Evolutionary conservation across 2,797 vertebrate genomes (phyloP), one percentile per base, ranked within the genome.

Genomic region (Crax fasciolata): DNA sequence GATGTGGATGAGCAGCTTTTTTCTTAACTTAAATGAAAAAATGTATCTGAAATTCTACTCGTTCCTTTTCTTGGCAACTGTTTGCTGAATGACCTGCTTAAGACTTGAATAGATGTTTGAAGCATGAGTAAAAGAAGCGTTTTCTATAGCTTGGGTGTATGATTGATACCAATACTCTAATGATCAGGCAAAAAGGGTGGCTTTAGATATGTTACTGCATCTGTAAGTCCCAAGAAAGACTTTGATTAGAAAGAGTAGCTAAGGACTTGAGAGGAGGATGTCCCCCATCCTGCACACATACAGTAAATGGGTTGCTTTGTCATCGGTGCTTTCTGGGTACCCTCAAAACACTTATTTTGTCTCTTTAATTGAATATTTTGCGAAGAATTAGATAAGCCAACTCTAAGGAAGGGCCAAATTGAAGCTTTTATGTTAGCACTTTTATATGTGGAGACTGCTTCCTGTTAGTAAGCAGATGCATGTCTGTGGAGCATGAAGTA

Each of bases 251-350:
- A 23, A 30, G 6, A 71, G 44, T 16, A 61, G 18, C 5, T 32
- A 39, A 51, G 65, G 35, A 19, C 12, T 48, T 17, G 6, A n/a
- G 51, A 62, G 44, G 7, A 58, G 48, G 16, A 38, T 7, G 15
- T 54, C 38, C 21, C 15, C 6, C 3, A 6, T 9, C 3, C 5
- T 43, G 11, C 15, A 5, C 35, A 25, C 0, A 0, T 35, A 2
- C 5, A 30, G 4, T 5, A 23, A 9, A 3, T 18, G 41, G 4
- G n/a, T 57, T 32, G 30, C 20, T 30, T 51, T 44, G 25, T 49
- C 4, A 2, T 6, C 59, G 32, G 15, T 32, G 8, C 19, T 63
- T 21, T 38, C 59, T 71, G 65, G 4, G 5, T 41, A 11, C 3
- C 8, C 7, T n/a, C 20, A n/a, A n/a, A n/a, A 20, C 7, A 35